A percentile compares a stretch with the other conserved stretches of the same genome.
phyloP scores from a whole-genome alignment of 2,113 vertebrate genomes.

The Nyctereutes procyonoides region DNA sequence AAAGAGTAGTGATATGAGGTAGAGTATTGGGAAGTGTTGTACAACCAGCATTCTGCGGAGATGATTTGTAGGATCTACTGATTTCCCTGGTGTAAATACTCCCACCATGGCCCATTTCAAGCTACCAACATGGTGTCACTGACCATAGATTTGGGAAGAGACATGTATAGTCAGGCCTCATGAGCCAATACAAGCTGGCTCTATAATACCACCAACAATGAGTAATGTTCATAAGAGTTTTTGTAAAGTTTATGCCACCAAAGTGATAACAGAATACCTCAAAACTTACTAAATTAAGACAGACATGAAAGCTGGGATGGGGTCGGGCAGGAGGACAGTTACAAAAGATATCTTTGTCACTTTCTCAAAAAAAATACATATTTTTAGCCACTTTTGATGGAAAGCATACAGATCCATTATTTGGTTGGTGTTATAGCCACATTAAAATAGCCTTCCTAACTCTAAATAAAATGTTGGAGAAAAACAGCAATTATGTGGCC shows the following conservation, averaged over 20 bases:
- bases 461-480: conserved; percentile 43
- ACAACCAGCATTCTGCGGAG: neutral
- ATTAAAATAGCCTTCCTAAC: conserved; percentile 59
- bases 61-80: neutral
- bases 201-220: neutral
- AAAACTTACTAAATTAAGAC: conserved; percentile 23
- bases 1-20: neutral
- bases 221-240: neutral
- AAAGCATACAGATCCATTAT: conserved; percentile 27
- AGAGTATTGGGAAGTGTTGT: neutral
- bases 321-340: neutral
- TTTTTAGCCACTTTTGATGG: conserved; percentile 56
- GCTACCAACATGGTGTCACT: neutral
- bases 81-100: neutral
- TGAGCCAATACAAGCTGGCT: neutral
- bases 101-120: neutral
- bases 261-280: neutral
- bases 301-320: neutral
- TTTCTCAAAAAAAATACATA: conserved; percentile 31
- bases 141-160: neutral
- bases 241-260: neutral
- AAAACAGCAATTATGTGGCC: conserved; percentile 66
- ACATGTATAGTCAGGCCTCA: neutral
- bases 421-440: conserved; percentile 21
- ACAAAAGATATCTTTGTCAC: neutral